Evolutionary conservation across 2,113 vertebrate genomes (phyloP), one percentile per base, ranked within the genome.

Genomic region (Strix uralensis): DNA sequence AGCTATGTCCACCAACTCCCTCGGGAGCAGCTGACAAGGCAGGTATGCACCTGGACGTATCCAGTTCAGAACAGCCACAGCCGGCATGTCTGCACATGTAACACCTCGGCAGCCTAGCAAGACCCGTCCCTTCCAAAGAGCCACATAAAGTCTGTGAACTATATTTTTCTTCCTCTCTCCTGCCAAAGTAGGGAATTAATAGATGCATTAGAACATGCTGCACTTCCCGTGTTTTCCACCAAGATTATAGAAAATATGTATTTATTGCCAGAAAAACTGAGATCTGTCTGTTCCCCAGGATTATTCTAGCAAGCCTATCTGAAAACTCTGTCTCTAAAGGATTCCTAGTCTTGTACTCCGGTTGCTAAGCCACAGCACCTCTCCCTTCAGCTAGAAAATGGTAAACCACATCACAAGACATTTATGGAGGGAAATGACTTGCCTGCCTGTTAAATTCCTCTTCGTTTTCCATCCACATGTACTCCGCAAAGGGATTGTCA

Each of bases 391-490:
- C 29, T 42, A 32, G 58, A 40, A 52, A 29, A 63, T 2, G 10
- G 13, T 15, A 69, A 77, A 54, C 32, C 27, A 38, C 17, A 40
- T 4, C n/a, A 69, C 20, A 36, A 59, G 17, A 10, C 47, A 7
- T 38, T 30, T 49, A 59, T 3, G 13, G 6, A 86, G 83, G 89
- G 32, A 46, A 26, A 3, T 3, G 6, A 97, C 98, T 97, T 96
- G 99, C 99, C 98, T 99, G 99, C 94, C 98, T 98, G 98, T 99
- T 99, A 71, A 99, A 99, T 88, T 99, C 99, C 97, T 99, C 99
- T 85, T 99, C 99, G 10, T 99, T 99, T 97, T 99, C 99, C 99
- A 99, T 99, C 99, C 99, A 99, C 99, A 99, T 98, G 95, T 99
- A 99, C 91, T 99, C 99, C 0, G 99, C 99, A 95, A 99, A 99